Evolutionary conservation across 1,140 invertebrate species (phyloP).

Genomic region (Sipha flava): DNA sequence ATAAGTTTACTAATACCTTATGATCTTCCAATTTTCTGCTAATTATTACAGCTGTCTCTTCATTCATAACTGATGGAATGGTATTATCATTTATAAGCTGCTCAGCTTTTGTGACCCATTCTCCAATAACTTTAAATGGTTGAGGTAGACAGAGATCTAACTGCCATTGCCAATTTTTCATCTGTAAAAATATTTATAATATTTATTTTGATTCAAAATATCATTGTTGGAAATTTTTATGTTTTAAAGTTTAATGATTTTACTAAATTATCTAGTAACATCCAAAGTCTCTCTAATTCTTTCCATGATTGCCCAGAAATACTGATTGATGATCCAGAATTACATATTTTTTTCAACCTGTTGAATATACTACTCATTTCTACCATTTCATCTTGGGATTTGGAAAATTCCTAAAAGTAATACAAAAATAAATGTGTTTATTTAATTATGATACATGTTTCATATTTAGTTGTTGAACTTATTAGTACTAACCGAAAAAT

Average conservation of each 20-base stretch:
- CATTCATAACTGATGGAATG: slow-evolving; percentile 70
- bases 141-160: slow-evolving; percentile 75
- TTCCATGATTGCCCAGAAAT: slow-evolving; percentile 72
- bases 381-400: slow-evolving; percentile 61
- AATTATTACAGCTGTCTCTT: slow-evolving; percentile 75
- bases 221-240: not conserved
- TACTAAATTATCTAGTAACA: slow-evolving; percentile 44
- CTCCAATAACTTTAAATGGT: slow-evolving; percentile 72
- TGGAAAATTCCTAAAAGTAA: slow-evolving; percentile 60
- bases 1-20: slow-evolving; percentile 47
- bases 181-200: slow-evolving; percentile 45
- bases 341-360: slow-evolving; percentile 64
- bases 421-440: slow-evolving; percentile 17
- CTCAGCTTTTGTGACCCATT: slow-evolving; percentile 82
- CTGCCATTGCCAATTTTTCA: slow-evolving; percentile 74
- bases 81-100: slow-evolving; percentile 65
- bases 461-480: not conserved
- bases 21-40: slow-evolving; percentile 82
- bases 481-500: slow-evolving; percentile 50
- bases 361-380: slow-evolving; percentile 58
- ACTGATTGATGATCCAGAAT: slow-evolving; percentile 65
- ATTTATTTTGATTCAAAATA: not conserved
- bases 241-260: not conserved
- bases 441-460: not conserved
- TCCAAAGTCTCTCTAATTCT: slow-evolving; percentile 66